Evolutionary conservation across 2,113 vertebrate species (phyloP).

Genomic region (Numenius arquata): DNA sequence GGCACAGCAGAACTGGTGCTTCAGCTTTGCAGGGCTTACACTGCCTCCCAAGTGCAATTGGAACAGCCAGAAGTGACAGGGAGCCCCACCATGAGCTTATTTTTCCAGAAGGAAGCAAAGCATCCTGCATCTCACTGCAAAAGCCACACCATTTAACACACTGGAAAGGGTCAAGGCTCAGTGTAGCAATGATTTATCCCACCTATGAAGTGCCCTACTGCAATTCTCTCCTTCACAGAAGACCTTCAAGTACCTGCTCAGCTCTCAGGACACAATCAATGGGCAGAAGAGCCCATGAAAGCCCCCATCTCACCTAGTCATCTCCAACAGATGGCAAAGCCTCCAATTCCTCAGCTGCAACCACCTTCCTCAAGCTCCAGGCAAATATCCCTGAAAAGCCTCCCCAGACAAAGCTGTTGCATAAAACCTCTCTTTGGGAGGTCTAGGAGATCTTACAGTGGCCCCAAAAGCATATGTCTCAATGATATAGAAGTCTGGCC

Average conservation of each 20-base stretch:
- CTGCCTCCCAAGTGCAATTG: not conserved
- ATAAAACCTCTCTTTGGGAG: not conserved
- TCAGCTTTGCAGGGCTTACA: not conserved
- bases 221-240: not conserved
- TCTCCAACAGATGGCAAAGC: not conserved
- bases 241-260: not conserved
- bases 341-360: not conserved
- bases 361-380: not conserved
- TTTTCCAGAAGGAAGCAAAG: not conserved
- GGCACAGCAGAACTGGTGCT: not conserved
- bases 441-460: not conserved
- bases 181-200: not conserved
- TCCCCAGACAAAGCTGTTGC: not conserved
- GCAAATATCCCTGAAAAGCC: not conserved
- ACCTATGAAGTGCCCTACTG: not conserved
- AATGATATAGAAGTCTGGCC: not conserved
- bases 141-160: not conserved
- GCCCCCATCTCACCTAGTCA: rapidly evolving
- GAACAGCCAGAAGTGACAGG: not conserved
- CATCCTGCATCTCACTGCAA: not conserved
- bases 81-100: rapidly evolving
- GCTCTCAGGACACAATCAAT: not conserved
- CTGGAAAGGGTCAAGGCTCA: not conserved
- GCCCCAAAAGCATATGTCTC: not conserved
- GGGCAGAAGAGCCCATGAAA: not conserved